phyloP scores from a whole-genome alignment of 35 echinoderm and acorn worm species.

The Ophioderma brevispina region DNA sequence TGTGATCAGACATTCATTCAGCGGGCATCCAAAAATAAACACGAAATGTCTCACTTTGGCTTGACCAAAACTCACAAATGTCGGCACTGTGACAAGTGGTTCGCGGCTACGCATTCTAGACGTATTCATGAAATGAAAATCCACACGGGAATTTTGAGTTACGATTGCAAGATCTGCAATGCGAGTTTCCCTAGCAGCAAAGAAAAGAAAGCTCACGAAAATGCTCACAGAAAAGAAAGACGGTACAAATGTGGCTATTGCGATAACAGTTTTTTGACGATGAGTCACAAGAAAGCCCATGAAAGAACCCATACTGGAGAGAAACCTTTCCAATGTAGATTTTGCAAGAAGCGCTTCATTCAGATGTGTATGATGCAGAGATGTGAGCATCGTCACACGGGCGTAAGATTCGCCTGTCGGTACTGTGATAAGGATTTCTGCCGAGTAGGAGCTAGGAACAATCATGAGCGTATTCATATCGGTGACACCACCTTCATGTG shows the following conservation, averaged over 20 bases:
- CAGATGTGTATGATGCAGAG: not conserved
- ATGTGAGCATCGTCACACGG: not conserved
- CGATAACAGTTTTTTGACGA: not conserved
- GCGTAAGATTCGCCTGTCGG: not conserved
- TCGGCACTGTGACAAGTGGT: not conserved
- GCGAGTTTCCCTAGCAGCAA: not conserved
- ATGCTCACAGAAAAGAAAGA: not conserved
- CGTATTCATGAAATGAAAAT: not conserved
- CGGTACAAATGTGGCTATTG: not conserved
- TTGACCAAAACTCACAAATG: constrained; percentile 4
- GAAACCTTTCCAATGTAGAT: not conserved
- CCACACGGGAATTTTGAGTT: not conserved
- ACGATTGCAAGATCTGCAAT: not conserved
- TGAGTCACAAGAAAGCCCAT: not conserved
- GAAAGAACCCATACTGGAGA: not conserved
- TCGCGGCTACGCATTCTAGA: not conserved
- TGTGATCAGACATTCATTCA: not conserved
- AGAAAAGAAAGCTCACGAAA: not conserved
- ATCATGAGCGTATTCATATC: not conserved
- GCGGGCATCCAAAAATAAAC: not conserved
- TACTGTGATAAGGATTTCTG: not conserved
- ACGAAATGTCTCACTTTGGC: not conserved
- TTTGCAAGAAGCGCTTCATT: not conserved
- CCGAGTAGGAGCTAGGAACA: not conserved
- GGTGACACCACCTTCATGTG: not conserved